Percentiles rank a stretch among this genome's conserved stretches.
Conservation (phyloP, 2,888 invertebrate genomes). For the Carterocephalus palaemon region DNA sequence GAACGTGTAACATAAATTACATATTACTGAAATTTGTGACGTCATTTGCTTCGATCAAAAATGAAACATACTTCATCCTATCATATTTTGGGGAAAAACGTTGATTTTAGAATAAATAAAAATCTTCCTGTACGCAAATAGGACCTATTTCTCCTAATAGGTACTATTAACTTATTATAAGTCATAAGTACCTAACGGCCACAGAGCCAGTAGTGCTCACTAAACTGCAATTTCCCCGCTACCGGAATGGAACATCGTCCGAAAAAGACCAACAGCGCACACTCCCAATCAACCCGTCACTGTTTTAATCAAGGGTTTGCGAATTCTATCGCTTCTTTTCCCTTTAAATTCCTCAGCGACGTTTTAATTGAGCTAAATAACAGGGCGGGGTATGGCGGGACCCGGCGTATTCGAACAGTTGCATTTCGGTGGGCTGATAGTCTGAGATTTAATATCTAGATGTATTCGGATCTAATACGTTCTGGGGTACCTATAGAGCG, state of each 20-base stretch:
- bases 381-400: slow-evolving; percentile 45
- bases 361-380: slow-evolving; percentile 74
- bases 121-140: too few relatives aligned
- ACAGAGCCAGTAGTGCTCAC: too few relatives aligned
- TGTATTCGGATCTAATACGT: background rate
- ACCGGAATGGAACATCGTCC: slow-evolving; percentile 13
- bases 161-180: too few relatives aligned
- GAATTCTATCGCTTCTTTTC: slow-evolving; percentile 70
- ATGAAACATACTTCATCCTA: too few relatives aligned
- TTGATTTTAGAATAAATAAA: too few relatives aligned
- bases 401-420: slow-evolving; percentile 39
- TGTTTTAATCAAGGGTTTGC: slow-evolving; percentile 71
- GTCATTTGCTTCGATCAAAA: too few relatives aligned
- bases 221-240: slow-evolving; percentile 7
- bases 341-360: slow-evolving; percentile 61
- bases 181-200: too few relatives aligned
- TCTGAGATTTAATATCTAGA: slow-evolving; percentile 10
- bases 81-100: too few relatives aligned
- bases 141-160: too few relatives aligned
- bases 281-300: slow-evolving; percentile 71
- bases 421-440: slow-evolving; percentile 42
- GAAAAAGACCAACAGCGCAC: slow-evolving; percentile 12
- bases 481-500: too few relatives aligned
- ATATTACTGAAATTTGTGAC: too few relatives aligned
- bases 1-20: too few relatives aligned